These are phyloP conservation scores for Bergia sp. DNA, from an alignment of 92 coral and sea anemone genomes.

Conservation along the genomic window DNA sequence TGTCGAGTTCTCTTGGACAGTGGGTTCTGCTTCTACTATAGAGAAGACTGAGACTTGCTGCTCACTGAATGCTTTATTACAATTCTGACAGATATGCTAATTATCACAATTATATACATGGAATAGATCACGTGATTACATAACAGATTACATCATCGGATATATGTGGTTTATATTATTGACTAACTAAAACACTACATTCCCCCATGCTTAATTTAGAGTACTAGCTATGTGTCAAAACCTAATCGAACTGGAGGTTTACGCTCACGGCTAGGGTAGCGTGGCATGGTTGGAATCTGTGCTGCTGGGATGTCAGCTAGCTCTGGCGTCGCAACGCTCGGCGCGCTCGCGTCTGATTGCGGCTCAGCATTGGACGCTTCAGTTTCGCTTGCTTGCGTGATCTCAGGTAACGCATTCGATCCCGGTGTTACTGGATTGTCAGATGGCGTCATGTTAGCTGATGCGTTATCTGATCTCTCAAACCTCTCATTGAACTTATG, in stretches of 20 bases:
- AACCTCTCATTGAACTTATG: conserved; percentile 12
- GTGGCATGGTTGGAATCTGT: conserved; percentile 22
- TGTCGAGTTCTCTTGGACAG: conserved; percentile 10
- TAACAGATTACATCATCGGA: neutral
- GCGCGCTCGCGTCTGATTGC: conserved; percentile 34
- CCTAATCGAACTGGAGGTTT: conserved; percentile 22
- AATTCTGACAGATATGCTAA: neutral
- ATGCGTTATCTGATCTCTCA: neutral
- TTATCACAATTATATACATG: neutral
- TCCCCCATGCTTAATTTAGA: conserved; percentile 26
- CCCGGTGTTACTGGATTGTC: conserved; percentile 13
- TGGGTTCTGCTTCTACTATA: conserved; percentile 8
- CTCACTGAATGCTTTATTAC: conserved; percentile 2
- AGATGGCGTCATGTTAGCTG: too few relatives aligned
- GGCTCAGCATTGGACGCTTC: conserved; percentile 32
- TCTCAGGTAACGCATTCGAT: neutral
- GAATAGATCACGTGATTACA: conserved; percentile 16
- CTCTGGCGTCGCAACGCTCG: conserved; percentile 20
- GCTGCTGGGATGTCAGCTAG: conserved; percentile 25
- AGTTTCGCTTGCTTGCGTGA: conserved; percentile 24
- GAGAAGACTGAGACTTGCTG: conserved; percentile 18
- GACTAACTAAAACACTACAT: conserved; percentile 19
- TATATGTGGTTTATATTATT: neutral
- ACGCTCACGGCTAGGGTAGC: conserved; percentile 28
- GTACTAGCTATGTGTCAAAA: conserved; percentile 8